Base-by-base conservation (phyloP, 2,113 vertebrate species). In the Oncorhynchus mykiss region DNA sequence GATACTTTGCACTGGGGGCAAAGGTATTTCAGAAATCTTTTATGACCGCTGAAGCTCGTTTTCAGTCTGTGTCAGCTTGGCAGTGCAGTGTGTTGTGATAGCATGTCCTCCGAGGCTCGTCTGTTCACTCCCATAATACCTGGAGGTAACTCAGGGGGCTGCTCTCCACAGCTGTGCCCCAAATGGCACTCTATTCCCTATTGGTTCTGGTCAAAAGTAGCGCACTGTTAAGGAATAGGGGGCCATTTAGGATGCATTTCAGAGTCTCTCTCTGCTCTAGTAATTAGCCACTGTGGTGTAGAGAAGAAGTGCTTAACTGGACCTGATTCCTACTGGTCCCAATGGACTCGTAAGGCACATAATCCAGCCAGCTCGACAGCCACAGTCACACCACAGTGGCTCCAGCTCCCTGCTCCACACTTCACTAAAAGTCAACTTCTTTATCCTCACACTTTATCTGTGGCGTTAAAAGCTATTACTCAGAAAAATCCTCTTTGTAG, bases 21-120 rank as follows among this genome's bases (percentile, higher is more conserved):
- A 80, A 84, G 74, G 72, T 79, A 70, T 85, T 79, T 82, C 69
- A 76, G 80, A 80, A 77, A 82, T 82, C 70, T 82, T 82, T 75
- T 76, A 75, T 69, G 57, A 73, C 71, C 34, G 39, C 59, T 11
- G 39, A 45, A 45, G 39, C 39, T 45, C 39, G 9, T 45, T 45
- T 11, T 54, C 51, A 54, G 51, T 54, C 51, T 54, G 49, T 51
- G 14, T 54, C 51, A 16, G 51, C 51, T 18, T 54, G 25, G 48
- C 77, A 74, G 59, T 68, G 69, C 27, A 60, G 29, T 67, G 29
- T 70, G 74, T 74, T 74, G 68, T 25, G 54, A 59, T 69, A 68
- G 59, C 8, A 13, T 25, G 60, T 76, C 73, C 48, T 65, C 60
- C 5, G 45, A 59, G 73, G 48, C 60, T 64, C 34, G 25, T 39